Evolutionary conservation across 2,888 invertebrate species (phyloP).

Genomic region (Ophraella communa): DNA sequence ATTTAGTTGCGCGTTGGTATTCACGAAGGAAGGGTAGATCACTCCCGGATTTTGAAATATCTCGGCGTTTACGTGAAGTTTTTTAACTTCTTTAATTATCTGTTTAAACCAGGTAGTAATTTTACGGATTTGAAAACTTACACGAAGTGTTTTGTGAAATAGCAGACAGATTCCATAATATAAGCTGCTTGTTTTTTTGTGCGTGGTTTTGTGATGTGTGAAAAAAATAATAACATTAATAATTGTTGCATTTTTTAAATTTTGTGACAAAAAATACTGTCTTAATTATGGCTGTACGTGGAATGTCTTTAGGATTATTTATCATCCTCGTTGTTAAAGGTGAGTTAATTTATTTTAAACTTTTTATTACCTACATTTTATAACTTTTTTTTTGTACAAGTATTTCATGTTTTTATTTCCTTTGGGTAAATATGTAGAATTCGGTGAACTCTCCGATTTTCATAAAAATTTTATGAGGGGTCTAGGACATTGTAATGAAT

Average conservation of each 20-base stretch:
- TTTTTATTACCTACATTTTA: no score
- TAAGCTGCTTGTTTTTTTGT: constrained; percentile 1
- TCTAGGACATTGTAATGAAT: no score
- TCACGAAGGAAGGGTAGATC: constrained; percentile 26
- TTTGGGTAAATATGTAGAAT: no score
- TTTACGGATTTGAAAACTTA: constrained; percentile 1
- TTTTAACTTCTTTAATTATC: not conserved
- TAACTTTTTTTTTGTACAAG: no score
- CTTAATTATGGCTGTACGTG: constrained; percentile 16
- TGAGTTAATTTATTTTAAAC: constrained; percentile 1
- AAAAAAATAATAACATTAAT: constrained; percentile 8
- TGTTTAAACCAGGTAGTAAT: not conserved
- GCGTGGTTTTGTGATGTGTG: constrained; percentile 28
- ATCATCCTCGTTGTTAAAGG: constrained; percentile 31
- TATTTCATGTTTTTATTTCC: no score
- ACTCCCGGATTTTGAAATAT: constrained; percentile 16
- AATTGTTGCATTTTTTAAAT: constrained; percentile 17
- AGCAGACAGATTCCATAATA: no score
- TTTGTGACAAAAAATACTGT: not conserved
- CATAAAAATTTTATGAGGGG: no score
- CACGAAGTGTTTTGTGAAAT: constrained; percentile 3
- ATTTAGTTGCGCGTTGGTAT: constrained; percentile 35
- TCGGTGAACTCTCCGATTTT: no score
- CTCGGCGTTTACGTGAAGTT: constrained; percentile 15
- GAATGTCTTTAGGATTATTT: constrained; percentile 28